phyloP scores from a whole-genome alignment of 2,797 vertebrate species.

The Perodicticus potto region DNA sequence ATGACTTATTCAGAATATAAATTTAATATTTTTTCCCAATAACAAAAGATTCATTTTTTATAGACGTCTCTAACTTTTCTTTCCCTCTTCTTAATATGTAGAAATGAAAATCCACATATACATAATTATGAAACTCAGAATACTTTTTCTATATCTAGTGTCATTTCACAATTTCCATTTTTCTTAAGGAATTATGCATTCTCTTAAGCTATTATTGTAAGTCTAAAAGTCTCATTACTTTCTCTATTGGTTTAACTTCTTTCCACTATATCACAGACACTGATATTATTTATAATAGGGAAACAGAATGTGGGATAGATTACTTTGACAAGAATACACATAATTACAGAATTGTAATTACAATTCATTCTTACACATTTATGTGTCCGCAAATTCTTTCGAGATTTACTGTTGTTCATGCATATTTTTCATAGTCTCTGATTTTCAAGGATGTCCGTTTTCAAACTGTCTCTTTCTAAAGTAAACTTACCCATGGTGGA shows the following conservation, averaged over 20 bases:
- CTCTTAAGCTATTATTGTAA: not conserved
- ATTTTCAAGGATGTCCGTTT: conserved; percentile 12
- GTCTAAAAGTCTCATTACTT: not conserved
- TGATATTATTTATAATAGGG: not conserved
- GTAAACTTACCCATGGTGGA: not conserved
- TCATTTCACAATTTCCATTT: not conserved
- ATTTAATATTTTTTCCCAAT: not conserved
- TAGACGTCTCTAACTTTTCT: not conserved
- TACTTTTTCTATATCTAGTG: not conserved
- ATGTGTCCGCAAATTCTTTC: not conserved
- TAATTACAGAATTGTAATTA: not conserved
- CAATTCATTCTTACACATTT: not conserved
- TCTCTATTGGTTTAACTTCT: not conserved
- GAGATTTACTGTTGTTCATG: not conserved
- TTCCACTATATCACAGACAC: not conserved
- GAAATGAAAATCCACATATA: not conserved
- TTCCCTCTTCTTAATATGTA: not conserved
- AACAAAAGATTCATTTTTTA: not conserved
- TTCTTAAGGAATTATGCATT: not conserved
- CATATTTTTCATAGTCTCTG: not conserved
- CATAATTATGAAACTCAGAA: not conserved
- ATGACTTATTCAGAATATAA: not conserved
- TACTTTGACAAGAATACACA: not conserved
- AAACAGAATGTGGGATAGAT: not conserved
- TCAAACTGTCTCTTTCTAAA: not conserved